Base-by-base conservation (phyloP, 2,113 vertebrate species). In the Noctilio leporinus region DNA sequence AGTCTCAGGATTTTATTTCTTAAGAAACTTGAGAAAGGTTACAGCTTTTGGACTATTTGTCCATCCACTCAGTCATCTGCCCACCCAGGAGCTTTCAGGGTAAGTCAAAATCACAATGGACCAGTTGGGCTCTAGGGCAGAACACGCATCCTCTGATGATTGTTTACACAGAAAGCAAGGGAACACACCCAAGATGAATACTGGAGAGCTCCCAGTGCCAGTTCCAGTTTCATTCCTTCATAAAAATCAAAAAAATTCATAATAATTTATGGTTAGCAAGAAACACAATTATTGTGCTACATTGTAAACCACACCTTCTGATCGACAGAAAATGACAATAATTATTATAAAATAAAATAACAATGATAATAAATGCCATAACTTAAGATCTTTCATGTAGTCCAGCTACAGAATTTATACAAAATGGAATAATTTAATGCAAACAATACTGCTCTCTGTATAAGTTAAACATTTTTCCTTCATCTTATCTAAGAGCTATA, bases 311-410 rank as follows among this genome's bases (percentile, higher is more conserved):
- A 98, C 98, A 98, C 98, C 98, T 98, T 98, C 98, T 98, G 98
- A 98, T 98, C 98, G 97, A 98, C 98, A 98, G 98, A 98, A 99
- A 98, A 96, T 98, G 97, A 98, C 98, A 98, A 98, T 97, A 98
- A 98, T 76, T 70, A 97, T 92, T 97, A 97, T 96, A 96, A 97
- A 97, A 97, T 78, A 97, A 97, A 97, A 97, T 93, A 97, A 97
- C 93, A 96, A 47, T 95, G 97, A 96, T 93, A 98, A 99, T 96
- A 99, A 99, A 99, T 97, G 98, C 97, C 98, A 99, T 99, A 99
- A 99, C 99, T 99, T 99, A 99, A 99, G 98, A 98, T 98, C 96
- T 98, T 98, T 86, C 95, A 97, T 99, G 99, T 99, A 99, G 99
- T 99, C 99, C 99, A 99, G 99, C 99, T 99, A 99, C 99, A 99